Percentiles rank a stretch among this genome's conserved stretches.
phyloP scores from a whole-genome alignment of 2,888 invertebrate genomes.

The Hypomecis atomaria region DNA sequence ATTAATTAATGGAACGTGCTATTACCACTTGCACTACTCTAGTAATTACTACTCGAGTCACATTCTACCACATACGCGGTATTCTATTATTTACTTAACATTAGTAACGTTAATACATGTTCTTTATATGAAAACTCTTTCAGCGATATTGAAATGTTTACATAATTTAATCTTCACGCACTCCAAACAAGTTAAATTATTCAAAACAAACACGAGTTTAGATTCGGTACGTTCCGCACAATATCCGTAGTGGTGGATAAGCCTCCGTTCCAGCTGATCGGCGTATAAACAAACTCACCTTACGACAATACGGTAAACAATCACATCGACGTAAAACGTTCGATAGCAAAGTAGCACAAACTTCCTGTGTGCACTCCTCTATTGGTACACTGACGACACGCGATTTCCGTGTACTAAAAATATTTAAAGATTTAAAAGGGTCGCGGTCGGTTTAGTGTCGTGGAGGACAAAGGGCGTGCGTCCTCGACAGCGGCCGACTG shows the following conservation, averaged over 20 bases:
- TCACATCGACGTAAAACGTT: slow-evolving; percentile 63
- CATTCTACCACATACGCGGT: slow-evolving; percentile 8
- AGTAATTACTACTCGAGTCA: slow-evolving; percentile 10
- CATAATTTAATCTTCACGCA: slow-evolving; percentile 25
- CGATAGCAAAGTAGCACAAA: slow-evolving; percentile 53
- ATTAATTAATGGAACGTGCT: slow-evolving; percentile 18
- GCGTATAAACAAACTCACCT: slow-evolving; percentile 72
- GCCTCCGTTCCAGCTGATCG: slow-evolving; percentile 62
- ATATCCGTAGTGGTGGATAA: slow-evolving; percentile 17
- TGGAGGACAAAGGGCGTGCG: slow-evolving; percentile 70
- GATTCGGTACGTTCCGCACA: slow-evolving; percentile 10
- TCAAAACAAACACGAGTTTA: slow-evolving; percentile 27
- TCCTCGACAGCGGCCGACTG: slow-evolving; percentile 63
- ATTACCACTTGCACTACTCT: slow-evolving; percentile 11
- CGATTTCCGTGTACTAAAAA: slow-evolving; percentile 73
- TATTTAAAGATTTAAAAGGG: slow-evolving; percentile 69
- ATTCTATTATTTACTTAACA: slow-evolving; percentile 15
- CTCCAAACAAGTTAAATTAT: slow-evolving; percentile 31
- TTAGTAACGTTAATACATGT: slow-evolving; percentile 11
- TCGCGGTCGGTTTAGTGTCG: slow-evolving; percentile 51
- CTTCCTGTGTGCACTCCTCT: slow-evolving; percentile 58
- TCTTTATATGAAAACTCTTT: slow-evolving; percentile 23
- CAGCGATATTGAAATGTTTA: slow-evolving; percentile 29
- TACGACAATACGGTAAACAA: slow-evolving; percentile 62
- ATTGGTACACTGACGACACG: slow-evolving; percentile 57